Conservation (phyloP, 2,888 invertebrate genomes). For the Morinoia aosen region DNA sequence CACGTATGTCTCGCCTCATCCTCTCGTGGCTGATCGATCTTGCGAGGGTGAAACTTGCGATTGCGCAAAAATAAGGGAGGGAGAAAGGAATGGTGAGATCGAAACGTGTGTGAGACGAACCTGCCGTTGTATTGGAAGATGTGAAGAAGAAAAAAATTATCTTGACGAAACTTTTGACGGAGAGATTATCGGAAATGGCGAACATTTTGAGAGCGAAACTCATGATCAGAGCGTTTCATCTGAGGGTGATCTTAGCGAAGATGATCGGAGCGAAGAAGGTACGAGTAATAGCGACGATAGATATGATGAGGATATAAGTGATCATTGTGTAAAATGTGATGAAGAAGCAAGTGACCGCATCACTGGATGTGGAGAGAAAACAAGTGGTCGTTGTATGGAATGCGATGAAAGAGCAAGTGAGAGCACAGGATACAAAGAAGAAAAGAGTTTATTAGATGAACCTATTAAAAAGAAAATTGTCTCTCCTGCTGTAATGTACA, state of each 20-base stretch:
- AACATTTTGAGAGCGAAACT: not conserved
- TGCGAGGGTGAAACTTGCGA: not conserved
- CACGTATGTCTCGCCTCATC: slow-evolving; percentile 16
- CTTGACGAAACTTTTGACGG: not conserved
- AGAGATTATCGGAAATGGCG: not conserved
- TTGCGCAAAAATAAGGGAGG: not conserved
- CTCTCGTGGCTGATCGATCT: not conserved
- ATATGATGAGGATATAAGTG: not conserved
- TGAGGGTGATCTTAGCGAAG: no score
- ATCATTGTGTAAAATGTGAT: not conserved
- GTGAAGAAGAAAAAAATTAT: not conserved
- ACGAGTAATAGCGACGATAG: not conserved
- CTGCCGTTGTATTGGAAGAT: not conserved
- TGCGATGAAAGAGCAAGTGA: no score
- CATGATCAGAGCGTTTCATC: not conserved
- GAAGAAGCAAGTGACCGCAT: not conserved
- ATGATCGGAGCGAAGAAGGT: no score
- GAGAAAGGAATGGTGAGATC: not conserved
- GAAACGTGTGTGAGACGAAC: not conserved
- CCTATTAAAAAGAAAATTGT: not conserved
- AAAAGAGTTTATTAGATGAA: not conserved
- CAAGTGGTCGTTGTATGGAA: not conserved
- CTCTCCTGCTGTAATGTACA: not conserved
- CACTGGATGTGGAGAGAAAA: not conserved
- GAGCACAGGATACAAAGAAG: no score